Evolutionary conservation across 2,797 vertebrate species (phyloP), one percentile per base, ranked within the genome.

Genomic region (Sparidentex hasta): DNA sequence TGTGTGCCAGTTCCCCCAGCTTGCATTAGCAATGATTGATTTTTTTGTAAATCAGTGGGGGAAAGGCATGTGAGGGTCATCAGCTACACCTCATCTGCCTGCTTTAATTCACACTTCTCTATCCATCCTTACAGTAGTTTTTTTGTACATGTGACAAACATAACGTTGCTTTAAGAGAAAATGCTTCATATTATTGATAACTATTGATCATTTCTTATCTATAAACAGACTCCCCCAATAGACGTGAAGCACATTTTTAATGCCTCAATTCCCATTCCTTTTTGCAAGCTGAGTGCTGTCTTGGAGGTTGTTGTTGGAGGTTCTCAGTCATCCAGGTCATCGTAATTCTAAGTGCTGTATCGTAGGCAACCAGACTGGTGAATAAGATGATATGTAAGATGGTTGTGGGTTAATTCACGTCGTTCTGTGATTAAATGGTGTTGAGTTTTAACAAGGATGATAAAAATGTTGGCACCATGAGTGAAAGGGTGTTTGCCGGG

Each of bases 31-130:
- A n/a, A 5, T 27, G 56, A 78, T 74, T 78, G 70, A 71, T 81
- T 78, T 68, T 66, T 70, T 66, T 66, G 55, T 50, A 52, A 51
- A 43, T 68, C 65, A 54, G 7, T 29, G 50, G 63, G 25, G 62
- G 44, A 70, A 65, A 64, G 44, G 29, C 48, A 62, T 52, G 71
- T 33, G 27, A 7, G 56, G 65, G 67, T 84, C 74, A 79, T 81
- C 71, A 74, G 77, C 59, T 73, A 27, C 3, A 25, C 47, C 59
- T 80, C 58, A 72, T 75, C 25, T 74, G 82, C 65, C 75, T 21
- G 29, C 69, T 84, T 87, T 85, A 89, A 87, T 90, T 80, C 86
- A 65, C 27, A 46, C 59, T 65, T 56, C 73, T 76, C 52, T 70
- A 46, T 51, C 62, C 61, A 11, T 43, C 44, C 21, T 43, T 46